Conservation (phyloP, 2,113 vertebrate species). For the Tapirus terrestris region DNA sequence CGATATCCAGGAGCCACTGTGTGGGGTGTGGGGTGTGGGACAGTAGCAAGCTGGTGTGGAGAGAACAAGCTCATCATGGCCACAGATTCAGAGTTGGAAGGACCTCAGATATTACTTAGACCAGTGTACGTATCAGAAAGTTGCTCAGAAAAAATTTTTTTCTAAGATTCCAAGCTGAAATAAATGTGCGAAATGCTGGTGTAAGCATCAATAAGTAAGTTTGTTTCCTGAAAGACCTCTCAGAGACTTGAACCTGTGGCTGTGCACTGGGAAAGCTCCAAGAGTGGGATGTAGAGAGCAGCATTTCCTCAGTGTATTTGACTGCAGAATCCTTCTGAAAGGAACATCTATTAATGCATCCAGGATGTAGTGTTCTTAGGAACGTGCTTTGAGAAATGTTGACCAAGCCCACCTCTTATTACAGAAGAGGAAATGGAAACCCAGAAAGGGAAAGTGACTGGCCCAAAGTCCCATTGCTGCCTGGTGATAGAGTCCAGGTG, state of each 20-base stretch:
- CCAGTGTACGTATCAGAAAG: background rate
- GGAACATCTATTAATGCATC: background rate
- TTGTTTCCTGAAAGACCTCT: background rate
- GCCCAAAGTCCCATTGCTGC: background rate
- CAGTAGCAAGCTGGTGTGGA: too few relatives aligned
- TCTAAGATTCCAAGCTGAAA: background rate
- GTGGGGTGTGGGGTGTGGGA: background rate
- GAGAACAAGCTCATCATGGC: background rate
- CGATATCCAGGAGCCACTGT: fast-evolving
- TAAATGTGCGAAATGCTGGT: background rate
- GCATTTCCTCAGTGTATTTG: background rate
- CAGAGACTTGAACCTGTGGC: background rate
- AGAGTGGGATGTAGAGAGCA: background rate
- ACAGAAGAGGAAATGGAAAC: background rate
- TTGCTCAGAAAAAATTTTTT: background rate
- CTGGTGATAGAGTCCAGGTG: background rate
- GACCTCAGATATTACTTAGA: background rate
- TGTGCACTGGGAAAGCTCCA: too few relatives aligned
- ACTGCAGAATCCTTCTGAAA: background rate
- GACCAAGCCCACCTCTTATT: background rate
- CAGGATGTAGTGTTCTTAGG: background rate
- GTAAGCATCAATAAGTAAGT: background rate
- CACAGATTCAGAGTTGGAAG: background rate
- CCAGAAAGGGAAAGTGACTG: background rate
- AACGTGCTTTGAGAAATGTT: background rate